phyloP scores from a whole-genome alignment of 2,113 vertebrate species.

The Fregetta grallaria region DNA sequence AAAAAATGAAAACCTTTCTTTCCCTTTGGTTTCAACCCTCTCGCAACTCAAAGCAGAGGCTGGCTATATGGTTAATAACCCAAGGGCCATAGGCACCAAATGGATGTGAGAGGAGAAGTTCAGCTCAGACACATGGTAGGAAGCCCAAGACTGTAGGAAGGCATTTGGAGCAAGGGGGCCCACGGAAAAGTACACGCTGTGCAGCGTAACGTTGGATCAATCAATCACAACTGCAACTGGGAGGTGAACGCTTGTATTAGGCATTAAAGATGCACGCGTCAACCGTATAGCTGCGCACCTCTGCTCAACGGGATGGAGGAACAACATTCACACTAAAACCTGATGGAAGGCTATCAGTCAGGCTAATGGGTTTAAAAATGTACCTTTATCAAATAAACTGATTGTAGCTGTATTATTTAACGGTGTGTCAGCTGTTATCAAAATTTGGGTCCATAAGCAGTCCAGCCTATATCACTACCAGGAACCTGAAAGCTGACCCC shows the following conservation, averaged over 20 bases:
- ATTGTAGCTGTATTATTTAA: neutral
- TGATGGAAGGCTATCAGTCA: neutral
- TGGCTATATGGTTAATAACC: neutral
- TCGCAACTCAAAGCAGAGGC: neutral
- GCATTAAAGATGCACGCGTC: neutral
- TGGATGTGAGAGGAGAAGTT: neutral
- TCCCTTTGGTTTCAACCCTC: neutral
- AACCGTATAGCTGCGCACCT: fast-evolving
- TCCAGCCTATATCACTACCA: neutral
- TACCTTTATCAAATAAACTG: neutral
- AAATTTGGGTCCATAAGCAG: neutral
- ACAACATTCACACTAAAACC: neutral
- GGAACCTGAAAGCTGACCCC: neutral
- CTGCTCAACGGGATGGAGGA: neutral
- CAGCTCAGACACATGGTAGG: neutral
- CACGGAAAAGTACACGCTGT: neutral
- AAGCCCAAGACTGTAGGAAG: neutral
- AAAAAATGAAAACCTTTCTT: neutral
- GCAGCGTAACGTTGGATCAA: neutral
- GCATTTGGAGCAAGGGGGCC: neutral
- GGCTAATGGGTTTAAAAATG: neutral
- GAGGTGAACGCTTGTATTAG: neutral
- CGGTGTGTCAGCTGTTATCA: fast-evolving
- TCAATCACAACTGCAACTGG: neutral
- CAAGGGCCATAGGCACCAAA: neutral